Base-by-base conservation (phyloP, 1,140 invertebrate genomes). In the Euborellia annulipes region DNA sequence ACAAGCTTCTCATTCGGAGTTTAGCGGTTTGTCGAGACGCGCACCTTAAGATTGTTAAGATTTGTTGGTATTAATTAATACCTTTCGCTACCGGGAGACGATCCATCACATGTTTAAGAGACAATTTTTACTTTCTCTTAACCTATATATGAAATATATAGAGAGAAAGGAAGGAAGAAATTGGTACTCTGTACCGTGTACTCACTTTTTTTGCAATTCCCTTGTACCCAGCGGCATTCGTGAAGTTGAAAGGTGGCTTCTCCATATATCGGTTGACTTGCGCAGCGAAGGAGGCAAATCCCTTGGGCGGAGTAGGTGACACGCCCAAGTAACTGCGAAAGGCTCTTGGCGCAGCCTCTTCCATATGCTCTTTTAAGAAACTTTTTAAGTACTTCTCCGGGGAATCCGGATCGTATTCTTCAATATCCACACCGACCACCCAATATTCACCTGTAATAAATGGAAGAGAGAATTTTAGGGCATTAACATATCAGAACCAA, bases 381-480 rank as follows among this genome's bases (percentile, higher is more conserved):
- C 82, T 83, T 7, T 73, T 66, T 1, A 90, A 69, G 65, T 85
- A 90, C 45, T 77, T 79, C 22, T 72, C 67, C 0, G 87, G 85
- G 42, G 77, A 69, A 2, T 76, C 68, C 3, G 72, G 62, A 52
- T 88, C 82, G 62, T 89, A 91, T 52, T 86, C 82, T 56, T 89
- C 84, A 2, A 87, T 77, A 55, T 93, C 86, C 3, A 96, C 80
- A 11, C 88, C 90, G 17, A 94, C 77, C 3, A 91, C 84, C 53
- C 84, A 84, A 60, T 94, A 93, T 59, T 92, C 81, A 0, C 86
- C 85, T 79, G 64, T 44, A 56, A 49, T n/a, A n/a, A n/a, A n/a
- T 18, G 39, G 21, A 43, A 44, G 46, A 53, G 47, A 54, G 54
- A 51, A 20, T 43, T 45, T 32, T 36, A 37, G 8, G 36, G 38